Evolutionary conservation across 1,140 invertebrate species (phyloP).

Genomic region (Bicyclus anynana): DNA sequence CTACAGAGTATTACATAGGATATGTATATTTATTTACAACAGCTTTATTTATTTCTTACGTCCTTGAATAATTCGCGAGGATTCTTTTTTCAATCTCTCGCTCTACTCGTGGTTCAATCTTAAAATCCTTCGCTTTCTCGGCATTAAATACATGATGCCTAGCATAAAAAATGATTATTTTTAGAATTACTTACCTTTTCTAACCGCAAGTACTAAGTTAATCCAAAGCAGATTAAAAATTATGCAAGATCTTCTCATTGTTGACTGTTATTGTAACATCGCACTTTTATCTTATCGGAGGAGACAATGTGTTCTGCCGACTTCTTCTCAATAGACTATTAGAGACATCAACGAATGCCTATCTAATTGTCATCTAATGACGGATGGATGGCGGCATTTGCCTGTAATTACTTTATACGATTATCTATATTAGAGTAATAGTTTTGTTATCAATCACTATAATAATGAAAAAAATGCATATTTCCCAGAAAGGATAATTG

Average conservation of each 20-base stretch:
- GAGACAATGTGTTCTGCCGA: conserved; percentile 7
- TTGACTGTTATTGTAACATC: not conserved
- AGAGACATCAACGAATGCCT: conserved; percentile 14
- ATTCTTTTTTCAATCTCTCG: no score
- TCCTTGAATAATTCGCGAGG: no score
- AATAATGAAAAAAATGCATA: conserved; percentile 11
- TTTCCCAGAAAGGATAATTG: conserved; percentile 15
- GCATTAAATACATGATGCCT: no score
- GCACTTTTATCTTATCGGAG: not conserved
- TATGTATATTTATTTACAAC: no score
- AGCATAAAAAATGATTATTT: no score
- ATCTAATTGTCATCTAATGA: conserved; percentile 18
- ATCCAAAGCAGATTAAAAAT: conserved; percentile 10
- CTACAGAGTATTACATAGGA: no score
- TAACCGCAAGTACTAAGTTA: conserved; percentile 1
- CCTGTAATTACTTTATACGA: conserved; percentile 14
- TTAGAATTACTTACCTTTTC: conserved; percentile 10
- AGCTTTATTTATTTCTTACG: no score
- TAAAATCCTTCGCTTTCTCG: no score
- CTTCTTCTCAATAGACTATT: not conserved
- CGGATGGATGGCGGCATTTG: conserved; percentile 12
- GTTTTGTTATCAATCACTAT: conserved; percentile 3
- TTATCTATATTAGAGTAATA: conserved; percentile 16
- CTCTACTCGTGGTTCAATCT: no score
- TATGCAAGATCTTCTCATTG: not conserved